Evolutionary conservation across 2,888 invertebrate genomes (phyloP).

Genomic region (Phasia obesa): DNA sequence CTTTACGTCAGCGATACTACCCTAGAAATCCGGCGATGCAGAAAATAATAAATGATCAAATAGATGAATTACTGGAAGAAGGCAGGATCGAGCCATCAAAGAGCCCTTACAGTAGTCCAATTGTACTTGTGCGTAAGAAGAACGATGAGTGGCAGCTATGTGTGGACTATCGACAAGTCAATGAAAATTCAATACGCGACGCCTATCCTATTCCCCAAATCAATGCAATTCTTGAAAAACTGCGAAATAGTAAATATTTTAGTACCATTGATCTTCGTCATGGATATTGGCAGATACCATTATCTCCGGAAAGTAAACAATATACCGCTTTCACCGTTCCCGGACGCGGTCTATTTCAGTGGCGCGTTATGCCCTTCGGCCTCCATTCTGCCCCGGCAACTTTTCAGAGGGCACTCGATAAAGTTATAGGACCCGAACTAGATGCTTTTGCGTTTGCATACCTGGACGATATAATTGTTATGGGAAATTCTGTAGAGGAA

Average conservation of each 20-base stretch:
- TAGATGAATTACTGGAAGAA: constrained; percentile 11
- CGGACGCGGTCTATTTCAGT: too few species aligned
- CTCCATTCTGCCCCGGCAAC: too few species aligned
- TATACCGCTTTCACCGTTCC: too few species aligned
- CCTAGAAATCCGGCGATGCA: constrained; percentile 45
- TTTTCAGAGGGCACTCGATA: too few species aligned
- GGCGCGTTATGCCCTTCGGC: too few species aligned
- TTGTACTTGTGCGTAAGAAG: constrained; percentile 30
- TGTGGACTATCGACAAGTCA: background rate
- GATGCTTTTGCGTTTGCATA: too few species aligned
- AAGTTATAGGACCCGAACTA: too few species aligned
- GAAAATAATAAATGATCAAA: constrained; percentile 22
- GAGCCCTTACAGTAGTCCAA: constrained; percentile 34
- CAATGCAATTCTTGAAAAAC: too few species aligned
- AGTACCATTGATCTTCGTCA: constrained; percentile 13
- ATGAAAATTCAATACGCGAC: background rate
- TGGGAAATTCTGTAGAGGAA: too few species aligned
- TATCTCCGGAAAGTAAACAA: too few species aligned
- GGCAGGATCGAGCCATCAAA: constrained; percentile 26
- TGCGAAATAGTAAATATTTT: background rate
- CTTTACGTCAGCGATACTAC: background rate
- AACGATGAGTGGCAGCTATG: constrained; percentile 26
- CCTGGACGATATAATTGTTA: too few species aligned
- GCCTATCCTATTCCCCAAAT: constrained; percentile 12
- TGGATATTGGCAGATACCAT: constrained; percentile 18